Base-by-base conservation (phyloP, 2,797 vertebrate genomes). In the Sebastes itinus region DNA sequence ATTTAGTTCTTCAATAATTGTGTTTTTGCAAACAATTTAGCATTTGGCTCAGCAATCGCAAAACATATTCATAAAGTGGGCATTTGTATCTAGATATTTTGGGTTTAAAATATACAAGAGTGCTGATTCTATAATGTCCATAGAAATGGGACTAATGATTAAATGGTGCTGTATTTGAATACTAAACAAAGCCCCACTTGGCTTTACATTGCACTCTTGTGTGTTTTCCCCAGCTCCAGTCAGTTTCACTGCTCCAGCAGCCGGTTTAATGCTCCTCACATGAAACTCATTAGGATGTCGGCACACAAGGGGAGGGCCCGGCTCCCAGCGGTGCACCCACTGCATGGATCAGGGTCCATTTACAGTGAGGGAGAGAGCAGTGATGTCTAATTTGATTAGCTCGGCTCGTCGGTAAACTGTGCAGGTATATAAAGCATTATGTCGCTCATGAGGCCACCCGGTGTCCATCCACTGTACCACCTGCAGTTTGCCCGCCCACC, bases 191-290 rank as follows among this genome's bases (percentile, higher is more conserved):
- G 13, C 7, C 58, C 22, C 4, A 14, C n/a, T 54, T 54, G 16
- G 35, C 27, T 77, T 79, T 20, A 13, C 11, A 13, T 7, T 25
- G n/a, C 27, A 67, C 64, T 27, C 35, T 0, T 30, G 25, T 80
- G 13, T 78, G 38, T 61, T 54, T 46, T 66, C 22, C 70, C 67
- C 33, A 10, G 61, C 72, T 80, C 69, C 81, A 68, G 68, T 82
- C 81, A 74, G 85, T 77, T 87, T 81, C 73, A 33, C 78, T 67
- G 65, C 55, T 82, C 72, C 69, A 69, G 81, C 73, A 75, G 71
- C 63, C 28, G 64, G 82, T 91, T 91, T 94, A 94, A 95, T 93
- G 87, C 94, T 55, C 54, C 88, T 95, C 94, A 95, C 92, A 89
- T 94, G 95, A 94, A 91, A 88, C 81, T 89, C 90, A 92, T 95